Percentiles rank a stretch among this genome's conserved stretches.
Evolutionary conservation across 2,113 vertebrate species (phyloP).

Genomic region (Uropsilus gracilis): DNA sequence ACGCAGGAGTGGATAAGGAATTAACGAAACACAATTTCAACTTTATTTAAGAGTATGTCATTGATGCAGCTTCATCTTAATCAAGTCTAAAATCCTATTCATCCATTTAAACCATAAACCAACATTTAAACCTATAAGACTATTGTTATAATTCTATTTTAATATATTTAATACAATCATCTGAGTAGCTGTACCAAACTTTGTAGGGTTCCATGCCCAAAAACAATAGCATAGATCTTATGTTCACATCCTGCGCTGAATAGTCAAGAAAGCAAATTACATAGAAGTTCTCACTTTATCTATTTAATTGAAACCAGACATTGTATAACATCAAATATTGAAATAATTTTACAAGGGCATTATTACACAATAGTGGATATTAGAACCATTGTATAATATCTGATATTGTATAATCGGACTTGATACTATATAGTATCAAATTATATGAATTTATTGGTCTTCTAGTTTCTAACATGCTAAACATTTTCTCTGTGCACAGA

Average conservation of each 20-base stretch:
- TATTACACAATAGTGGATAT: neutral
- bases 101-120: neutral
- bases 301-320: slow-evolving; percentile 28
- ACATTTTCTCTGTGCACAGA: neutral
- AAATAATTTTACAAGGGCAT: neutral
- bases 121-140: neutral
- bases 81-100: neutral
- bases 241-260: neutral
- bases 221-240: slow-evolving; percentile 19
- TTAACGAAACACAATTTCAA: neutral
- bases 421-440: neutral
- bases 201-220: neutral
- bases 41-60: neutral
- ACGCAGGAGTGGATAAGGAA: neutral
- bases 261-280: slow-evolving; percentile 21
- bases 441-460: neutral
- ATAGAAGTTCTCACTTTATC: slow-evolving; percentile 22
- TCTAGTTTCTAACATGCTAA: slow-evolving; percentile 10
- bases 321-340: neutral
- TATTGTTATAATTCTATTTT: slow-evolving; percentile 9
- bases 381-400: neutral
- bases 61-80: neutral
- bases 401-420: neutral
- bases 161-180: neutral
- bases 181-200: neutral